Conservation (phyloP, 2,113 vertebrate species). For the Psettodes erumei region DNA sequence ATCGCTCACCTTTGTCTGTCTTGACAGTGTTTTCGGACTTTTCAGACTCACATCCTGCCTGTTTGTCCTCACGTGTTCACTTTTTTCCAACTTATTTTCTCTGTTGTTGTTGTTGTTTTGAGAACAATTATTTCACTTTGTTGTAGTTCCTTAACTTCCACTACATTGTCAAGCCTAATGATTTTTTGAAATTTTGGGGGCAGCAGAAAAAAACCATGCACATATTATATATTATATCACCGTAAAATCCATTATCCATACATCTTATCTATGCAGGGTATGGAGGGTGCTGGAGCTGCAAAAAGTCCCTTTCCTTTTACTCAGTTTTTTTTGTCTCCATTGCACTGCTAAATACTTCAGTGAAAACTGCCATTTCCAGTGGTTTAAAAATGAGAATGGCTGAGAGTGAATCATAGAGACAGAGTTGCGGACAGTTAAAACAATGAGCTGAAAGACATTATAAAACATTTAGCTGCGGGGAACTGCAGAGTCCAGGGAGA, state of each 20-base stretch:
- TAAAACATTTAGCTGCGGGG: neutral
- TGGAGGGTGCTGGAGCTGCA: no score
- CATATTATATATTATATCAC: no score
- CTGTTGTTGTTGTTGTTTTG: neutral
- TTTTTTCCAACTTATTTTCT: neutral
- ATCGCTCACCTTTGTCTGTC: constrained; percentile 30
- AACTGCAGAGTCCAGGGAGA: neutral
- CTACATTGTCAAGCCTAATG: neutral
- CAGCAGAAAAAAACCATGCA: no score
- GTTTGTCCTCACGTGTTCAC: neutral
- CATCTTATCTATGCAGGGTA: no score
- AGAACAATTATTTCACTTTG: neutral
- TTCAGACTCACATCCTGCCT: constrained; percentile 2
- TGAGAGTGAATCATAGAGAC: neutral
- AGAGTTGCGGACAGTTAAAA: neutral
- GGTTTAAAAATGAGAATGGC: no score
- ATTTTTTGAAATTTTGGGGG: no score
- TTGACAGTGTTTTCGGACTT: constrained; percentile 9
- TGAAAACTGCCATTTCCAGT: neutral
- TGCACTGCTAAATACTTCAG: neutral
- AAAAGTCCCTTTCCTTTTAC: no score
- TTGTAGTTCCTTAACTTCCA: neutral
- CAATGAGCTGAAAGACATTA: neutral
- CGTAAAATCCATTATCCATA: no score
- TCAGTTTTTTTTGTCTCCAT: neutral